Percentiles rank a stretch among this genome's conserved stretches.
These are phyloP conservation scores for Oryzaephilus surinamensis DNA, from an alignment of 1,140 invertebrate species.

Conservation along the genomic window DNA sequence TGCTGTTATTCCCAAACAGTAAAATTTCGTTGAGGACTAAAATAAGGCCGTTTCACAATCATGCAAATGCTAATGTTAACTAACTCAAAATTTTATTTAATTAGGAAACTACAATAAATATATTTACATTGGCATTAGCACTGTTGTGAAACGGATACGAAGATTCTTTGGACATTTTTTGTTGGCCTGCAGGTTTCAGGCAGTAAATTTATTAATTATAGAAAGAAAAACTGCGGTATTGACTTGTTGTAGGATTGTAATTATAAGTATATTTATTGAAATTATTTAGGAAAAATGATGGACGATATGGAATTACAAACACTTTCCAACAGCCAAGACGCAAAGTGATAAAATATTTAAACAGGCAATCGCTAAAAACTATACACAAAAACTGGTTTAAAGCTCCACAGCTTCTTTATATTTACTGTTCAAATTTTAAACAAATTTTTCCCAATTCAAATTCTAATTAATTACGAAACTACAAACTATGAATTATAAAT, in stretches of 20 bases:
- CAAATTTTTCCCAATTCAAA: background rate
- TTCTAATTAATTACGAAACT: background rate
- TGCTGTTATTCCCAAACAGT: constrained; percentile 22
- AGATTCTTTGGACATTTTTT: too few species aligned
- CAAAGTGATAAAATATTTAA: constrained; percentile 31
- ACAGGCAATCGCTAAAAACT: constrained; percentile 23
- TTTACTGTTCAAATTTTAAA: constrained; percentile 2
- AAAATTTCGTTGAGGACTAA: too few species aligned
- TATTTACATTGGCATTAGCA: too few species aligned
- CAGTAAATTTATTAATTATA: constrained; percentile 10
- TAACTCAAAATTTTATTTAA: too few species aligned
- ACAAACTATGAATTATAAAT: constrained; percentile 4
- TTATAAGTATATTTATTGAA: constrained; percentile 10
- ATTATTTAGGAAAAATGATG: too few species aligned
- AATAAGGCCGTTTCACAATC: too few species aligned
- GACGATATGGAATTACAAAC: constrained; percentile 15
- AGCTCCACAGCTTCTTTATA: constrained; percentile 19
- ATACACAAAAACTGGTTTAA: constrained; percentile 17
- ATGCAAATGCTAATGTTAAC: too few species aligned
- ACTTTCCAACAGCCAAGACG: constrained; percentile 20
- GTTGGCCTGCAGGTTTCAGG: constrained; percentile 18
- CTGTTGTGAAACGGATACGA: too few species aligned
- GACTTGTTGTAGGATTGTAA: constrained; percentile 8
- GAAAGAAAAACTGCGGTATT: too few species aligned
- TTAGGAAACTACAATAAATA: too few species aligned